Conservation (phyloP, 1,140 invertebrate species). For the Cyphomyrmex costatus region DNA sequence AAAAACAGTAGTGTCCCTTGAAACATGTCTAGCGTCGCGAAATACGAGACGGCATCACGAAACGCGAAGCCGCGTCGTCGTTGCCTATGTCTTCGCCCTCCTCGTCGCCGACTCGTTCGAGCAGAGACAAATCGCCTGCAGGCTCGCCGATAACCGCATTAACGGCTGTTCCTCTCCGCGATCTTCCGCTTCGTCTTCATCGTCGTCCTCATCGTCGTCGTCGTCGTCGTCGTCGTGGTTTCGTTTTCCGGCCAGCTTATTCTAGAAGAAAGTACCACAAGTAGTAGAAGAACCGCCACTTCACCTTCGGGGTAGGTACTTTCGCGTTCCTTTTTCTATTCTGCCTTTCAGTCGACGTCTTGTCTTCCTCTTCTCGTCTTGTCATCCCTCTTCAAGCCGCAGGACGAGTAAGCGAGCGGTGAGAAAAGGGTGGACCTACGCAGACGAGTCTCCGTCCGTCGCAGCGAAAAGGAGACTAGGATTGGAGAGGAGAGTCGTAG, state of each 20-base stretch:
- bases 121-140: constrained; percentile 58
- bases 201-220: constrained; percentile 16
- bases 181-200: constrained; percentile 1
- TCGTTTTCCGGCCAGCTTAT: constrained; percentile 51
- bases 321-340: constrained; percentile 45
- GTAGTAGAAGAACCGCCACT: constrained; percentile 50
- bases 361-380: constrained; percentile 38
- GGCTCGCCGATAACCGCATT: constrained; percentile 69
- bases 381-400: neutral
- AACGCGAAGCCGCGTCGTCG: constrained; percentile 35
- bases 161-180: constrained; percentile 44
- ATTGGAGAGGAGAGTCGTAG: neutral
- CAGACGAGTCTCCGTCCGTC: constrained; percentile 59
- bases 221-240: constrained; percentile 31
- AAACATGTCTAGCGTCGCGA: constrained; percentile 44
- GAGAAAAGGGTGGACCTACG: constrained; percentile 49
- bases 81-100: constrained; percentile 14
- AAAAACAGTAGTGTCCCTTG: constrained; percentile 38
- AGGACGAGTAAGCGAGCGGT: constrained; percentile 16
- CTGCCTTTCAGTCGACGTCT: constrained; percentile 32
- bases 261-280: constrained; percentile 40
- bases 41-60: constrained; percentile 49
- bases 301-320: constrained; percentile 47
- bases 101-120: constrained; percentile 38
- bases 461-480: constrained; percentile 49